Conservation (phyloP, 2,888 invertebrate genomes). For the Acanthosepion esculentum region DNA sequence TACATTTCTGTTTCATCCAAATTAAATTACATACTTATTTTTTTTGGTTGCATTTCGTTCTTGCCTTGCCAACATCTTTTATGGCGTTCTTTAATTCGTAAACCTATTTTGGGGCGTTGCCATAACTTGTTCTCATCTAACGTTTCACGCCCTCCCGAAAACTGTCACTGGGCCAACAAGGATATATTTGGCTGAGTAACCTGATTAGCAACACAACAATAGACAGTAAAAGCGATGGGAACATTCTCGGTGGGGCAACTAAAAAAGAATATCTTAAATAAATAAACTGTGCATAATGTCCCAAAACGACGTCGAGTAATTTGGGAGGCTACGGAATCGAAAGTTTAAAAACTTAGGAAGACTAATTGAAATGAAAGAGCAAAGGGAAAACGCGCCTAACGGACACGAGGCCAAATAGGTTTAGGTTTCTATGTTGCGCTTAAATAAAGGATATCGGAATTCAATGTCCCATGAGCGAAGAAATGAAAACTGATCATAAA, state of each 20-base stretch:
- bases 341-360: background rate
- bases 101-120: background rate
- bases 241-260: background rate
- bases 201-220: no score
- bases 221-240: background rate
- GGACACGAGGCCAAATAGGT: background rate
- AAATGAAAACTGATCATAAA: no score
- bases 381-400: background rate
- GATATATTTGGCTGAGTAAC: slow-evolving; percentile 3
- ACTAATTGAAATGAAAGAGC: background rate
- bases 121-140: background rate
- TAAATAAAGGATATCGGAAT: no score
- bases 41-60: background rate
- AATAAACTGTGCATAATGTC: background rate
- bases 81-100: background rate
- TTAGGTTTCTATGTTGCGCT: no score
- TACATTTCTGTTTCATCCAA: background rate
- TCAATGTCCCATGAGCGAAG: no score
- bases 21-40: background rate
- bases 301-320: background rate
- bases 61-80: background rate
- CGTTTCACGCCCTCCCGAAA: background rate
- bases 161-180: background rate
- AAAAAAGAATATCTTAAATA: background rate
- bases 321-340: background rate